A percentile compares a stretch with the other conserved stretches of the same genome.
Conservation (phyloP, 2,888 invertebrate species). For the Metacarcinus magister region DNA sequence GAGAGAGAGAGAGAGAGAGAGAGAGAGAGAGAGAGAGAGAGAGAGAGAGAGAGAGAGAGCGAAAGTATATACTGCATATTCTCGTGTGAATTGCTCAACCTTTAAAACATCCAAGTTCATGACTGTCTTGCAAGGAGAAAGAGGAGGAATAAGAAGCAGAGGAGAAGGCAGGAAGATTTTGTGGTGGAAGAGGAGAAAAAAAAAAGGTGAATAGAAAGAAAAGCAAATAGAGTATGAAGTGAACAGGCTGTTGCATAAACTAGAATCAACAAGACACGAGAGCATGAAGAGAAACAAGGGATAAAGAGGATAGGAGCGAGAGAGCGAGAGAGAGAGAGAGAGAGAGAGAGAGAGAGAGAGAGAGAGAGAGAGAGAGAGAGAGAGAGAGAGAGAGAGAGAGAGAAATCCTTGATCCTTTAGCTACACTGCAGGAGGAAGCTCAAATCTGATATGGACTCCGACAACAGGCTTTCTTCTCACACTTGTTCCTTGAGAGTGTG, state of each 20-base stretch:
- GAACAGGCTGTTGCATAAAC: not conserved
- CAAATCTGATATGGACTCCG: too few relatives aligned
- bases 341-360: not conserved
- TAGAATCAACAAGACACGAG: not conserved
- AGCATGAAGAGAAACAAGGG: not conserved
- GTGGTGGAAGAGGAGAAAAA: not conserved
- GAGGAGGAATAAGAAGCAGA: not conserved
- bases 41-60: too few relatives aligned
- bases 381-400: constrained; percentile 59
- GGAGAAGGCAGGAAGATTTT: not conserved
- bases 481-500: too few relatives aligned
- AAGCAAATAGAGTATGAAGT: not conserved
- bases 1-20: constrained; percentile 22
- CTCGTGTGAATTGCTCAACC: not conserved
- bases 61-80: not conserved
- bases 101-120: not conserved
- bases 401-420: not conserved
- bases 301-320: not conserved
- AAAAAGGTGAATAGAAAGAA: not conserved
- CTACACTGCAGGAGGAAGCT: too few relatives aligned
- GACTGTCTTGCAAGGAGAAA: not conserved
- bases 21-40: not conserved
- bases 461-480: too few relatives aligned
- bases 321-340: constrained; percentile 42
- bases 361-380: constrained; percentile 61